Percentiles rank a stretch among this genome's conserved stretches.
These are phyloP conservation scores for Conger conger DNA, from an alignment of 2,113 vertebrate species.

Conservation along the genomic window DNA sequence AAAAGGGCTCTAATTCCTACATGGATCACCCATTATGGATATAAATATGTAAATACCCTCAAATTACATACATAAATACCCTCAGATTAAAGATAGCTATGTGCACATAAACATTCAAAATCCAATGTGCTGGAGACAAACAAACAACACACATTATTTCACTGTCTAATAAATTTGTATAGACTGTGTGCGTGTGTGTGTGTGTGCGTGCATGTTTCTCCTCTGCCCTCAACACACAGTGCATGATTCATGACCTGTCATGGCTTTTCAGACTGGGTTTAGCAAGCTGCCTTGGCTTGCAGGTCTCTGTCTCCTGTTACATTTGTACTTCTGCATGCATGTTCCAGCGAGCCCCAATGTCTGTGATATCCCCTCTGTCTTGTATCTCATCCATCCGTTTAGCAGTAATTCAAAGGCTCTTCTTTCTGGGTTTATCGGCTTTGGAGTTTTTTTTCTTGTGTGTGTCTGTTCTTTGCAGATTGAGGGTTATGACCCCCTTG, in stretches of 20 bases:
- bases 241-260: background rate
- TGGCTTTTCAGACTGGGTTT: slow-evolving; percentile 1
- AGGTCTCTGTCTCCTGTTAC: background rate
- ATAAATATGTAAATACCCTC: too few relatives aligned
- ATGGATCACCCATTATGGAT: too few relatives aligned
- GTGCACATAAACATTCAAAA: too few relatives aligned
- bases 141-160: too few relatives aligned
- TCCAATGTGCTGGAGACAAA: too few relatives aligned
- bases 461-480: background rate
- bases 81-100: too few relatives aligned
- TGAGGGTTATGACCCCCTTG: slow-evolving; percentile 8
- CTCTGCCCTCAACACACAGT: background rate
- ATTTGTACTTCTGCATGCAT: background rate
- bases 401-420: slow-evolving; percentile 4
- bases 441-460: background rate
- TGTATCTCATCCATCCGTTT: slow-evolving; percentile 1
- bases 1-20: too few relatives aligned
- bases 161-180: too few relatives aligned
- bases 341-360: background rate
- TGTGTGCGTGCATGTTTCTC: background rate
- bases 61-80: too few relatives aligned
- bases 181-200: background rate
- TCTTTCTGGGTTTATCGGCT: slow-evolving; percentile 3
- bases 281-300: background rate
- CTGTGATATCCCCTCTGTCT: slow-evolving; percentile 3